Base-by-base conservation (phyloP, 92 coral and sea anemone genomes). In the Scolanthus callimorphus region DNA sequence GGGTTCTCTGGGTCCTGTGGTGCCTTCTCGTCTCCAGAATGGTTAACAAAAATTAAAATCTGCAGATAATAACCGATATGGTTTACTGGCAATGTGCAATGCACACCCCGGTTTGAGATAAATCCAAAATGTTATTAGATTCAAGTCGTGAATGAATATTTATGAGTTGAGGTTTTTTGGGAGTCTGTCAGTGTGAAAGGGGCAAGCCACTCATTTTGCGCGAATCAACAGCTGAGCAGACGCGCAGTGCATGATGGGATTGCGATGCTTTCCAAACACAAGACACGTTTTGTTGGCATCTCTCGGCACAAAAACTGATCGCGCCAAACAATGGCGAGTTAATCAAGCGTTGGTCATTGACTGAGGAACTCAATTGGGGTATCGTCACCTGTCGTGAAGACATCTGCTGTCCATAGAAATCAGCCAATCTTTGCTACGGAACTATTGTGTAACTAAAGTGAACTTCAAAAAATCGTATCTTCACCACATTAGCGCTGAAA, bases 371-470 rank as follows among this genome's bases (percentile, higher is more conserved):
- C 69, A 39, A 75, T 59, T 79, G 63, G 62, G 62, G 51, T 31
- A n/a, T 38, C 73, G 65, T 58, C 89, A 82, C 89, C 89, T 82
- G 88, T 72, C 49, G 65, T 51, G 20, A 6, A 28, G 76, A 73
- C 89, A 82, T 82, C 89, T 82, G 89, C 69, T 79, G 21, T 25
- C 79, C 79, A 45, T 69, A 74, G 87, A 74, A 77, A 67, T 67
- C 56, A 52, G 31, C 61, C 37, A 63, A 50, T 63, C 61, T 57
- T 64, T 70, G 61, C 43, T 58, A 63, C 53, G 41, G 62, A 55
- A 11, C 79, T 57, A 43, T 78, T 78, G 85, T 78, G 59, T 46
- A 44, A 0, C 30, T 11, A 52, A 68, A 56, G 43, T 17, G 58
- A 46, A 30, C 65, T 50, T 55, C 58, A 65, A 54, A 57, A 59